phyloP scores from a whole-genome alignment of 2,888 invertebrate species.

The Andrena marginata region DNA sequence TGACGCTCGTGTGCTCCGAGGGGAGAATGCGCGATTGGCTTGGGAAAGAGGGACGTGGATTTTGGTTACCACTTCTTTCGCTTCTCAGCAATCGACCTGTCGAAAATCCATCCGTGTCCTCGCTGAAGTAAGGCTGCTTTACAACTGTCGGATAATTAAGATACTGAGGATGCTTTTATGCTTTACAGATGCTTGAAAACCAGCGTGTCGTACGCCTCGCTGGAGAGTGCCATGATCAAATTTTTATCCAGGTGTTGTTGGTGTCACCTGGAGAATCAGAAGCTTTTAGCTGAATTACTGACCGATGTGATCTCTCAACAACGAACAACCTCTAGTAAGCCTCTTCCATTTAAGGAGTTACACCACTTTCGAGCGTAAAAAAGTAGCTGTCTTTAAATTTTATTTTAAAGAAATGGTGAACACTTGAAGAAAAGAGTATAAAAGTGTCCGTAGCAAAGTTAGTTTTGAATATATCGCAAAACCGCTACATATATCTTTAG shows the following conservation, averaged over 20 bases:
- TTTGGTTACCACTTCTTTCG: constrained; percentile 93
- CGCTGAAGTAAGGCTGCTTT: constrained; percentile 73
- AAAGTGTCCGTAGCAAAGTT: no score
- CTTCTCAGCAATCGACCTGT: constrained; percentile 89
- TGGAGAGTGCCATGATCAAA: constrained; percentile 92
- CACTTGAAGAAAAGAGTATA: no score
- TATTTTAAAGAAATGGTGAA: no score
- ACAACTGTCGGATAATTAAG: background rate
- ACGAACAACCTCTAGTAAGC: constrained; percentile 84
- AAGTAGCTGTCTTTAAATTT: no score
- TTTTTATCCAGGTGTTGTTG: constrained; percentile 94
- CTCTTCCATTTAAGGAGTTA: background rate
- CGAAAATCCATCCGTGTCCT: constrained; percentile 80
- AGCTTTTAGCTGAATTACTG: constrained; percentile 92
- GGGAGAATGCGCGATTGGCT: constrained; percentile 95
- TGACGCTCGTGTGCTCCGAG: constrained; percentile 92
- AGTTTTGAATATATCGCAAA: no score
- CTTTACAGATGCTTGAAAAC: constrained; percentile 75
- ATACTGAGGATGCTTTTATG: background rate
- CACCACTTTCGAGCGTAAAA: no score
- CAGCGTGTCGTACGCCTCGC: constrained; percentile 81
- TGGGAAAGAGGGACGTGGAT: constrained; percentile 92
- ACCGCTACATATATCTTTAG: no score
- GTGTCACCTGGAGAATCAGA: constrained; percentile 94
- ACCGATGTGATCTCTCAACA: constrained; percentile 91